phyloP scores from a whole-genome alignment of 2,888 invertebrate genomes.

The Galeruca laticollis region DNA sequence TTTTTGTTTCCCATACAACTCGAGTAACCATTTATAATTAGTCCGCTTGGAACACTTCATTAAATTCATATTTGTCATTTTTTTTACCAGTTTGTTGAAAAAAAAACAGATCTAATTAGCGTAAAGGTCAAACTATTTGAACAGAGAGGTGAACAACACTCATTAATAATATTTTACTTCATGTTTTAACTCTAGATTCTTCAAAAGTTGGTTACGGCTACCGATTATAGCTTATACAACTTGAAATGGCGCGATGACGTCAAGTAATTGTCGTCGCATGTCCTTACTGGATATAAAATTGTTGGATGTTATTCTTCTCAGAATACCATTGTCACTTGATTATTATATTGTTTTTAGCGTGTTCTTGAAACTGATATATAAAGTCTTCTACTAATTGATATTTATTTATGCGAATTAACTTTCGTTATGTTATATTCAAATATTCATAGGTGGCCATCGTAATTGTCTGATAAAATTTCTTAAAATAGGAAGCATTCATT shows the following conservation, averaged over 20 bases:
- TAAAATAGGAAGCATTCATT: too few relatives aligned
- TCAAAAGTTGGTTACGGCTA: neutral
- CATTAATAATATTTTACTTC: slow-evolving; percentile 9
- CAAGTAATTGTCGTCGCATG: slow-evolving; percentile 43
- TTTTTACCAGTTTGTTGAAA: slow-evolving; percentile 11
- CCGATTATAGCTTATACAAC: slow-evolving; percentile 33
- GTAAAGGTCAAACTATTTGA: slow-evolving; percentile 3
- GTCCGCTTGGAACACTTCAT: neutral
- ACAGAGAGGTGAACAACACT: slow-evolving; percentile 19
- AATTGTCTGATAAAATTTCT: too few relatives aligned
- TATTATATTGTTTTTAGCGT: slow-evolving; percentile 32
- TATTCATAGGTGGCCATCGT: too few relatives aligned
- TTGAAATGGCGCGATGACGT: slow-evolving; percentile 42
- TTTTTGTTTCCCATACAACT: too few relatives aligned
- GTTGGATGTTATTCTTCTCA: slow-evolving; percentile 37
- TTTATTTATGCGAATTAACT: neutral
- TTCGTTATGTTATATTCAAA: too few relatives aligned
- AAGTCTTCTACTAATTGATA: too few relatives aligned
- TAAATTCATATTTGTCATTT: slow-evolving; percentile 10
- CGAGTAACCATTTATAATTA: too few relatives aligned
- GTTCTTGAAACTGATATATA: slow-evolving; percentile 26
- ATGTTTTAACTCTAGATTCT: slow-evolving; percentile 11
- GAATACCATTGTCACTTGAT: slow-evolving; percentile 39
- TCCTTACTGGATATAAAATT: slow-evolving; percentile 41
- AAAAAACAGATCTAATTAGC: neutral